Evolutionary conservation across 1,140 invertebrate genomes (phyloP), one percentile per base, ranked within the genome.

Genomic region (Sarcophaga bullata): DNA sequence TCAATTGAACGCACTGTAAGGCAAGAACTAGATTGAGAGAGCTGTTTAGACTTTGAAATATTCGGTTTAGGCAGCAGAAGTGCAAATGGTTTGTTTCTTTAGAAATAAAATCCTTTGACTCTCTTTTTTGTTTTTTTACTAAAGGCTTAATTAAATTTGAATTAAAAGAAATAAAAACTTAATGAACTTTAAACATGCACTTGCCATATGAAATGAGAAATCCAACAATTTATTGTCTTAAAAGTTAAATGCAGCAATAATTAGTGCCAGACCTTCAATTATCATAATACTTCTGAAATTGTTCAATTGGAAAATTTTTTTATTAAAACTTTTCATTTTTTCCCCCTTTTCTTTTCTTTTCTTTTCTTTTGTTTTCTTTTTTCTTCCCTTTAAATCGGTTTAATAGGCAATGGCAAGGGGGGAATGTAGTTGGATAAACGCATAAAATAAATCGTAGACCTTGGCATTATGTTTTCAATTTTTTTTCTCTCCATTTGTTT

Each of bases 181-280:
- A 68, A 68, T 68, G 62, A 68, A 68, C n/a, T 25, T 68, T 19
- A 68, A 68, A 68, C 62, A 68, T 68, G 62, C 62, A 68, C 62
- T 68, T 68, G 62, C 62, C 62, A 68, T 19, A 68, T n/a, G 19
- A 68, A 68, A 7, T 25, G 17, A 17, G 19, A 68, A 17, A 4
- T 68, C 17, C n/a, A 68, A 68, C n/a, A 68, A 68, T 68, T 68
- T 68, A 68, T 25, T 68, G 62, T 68, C 62, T 68, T 19, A 68
- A 68, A 37, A 19, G 62, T 25, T 25, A 25, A 19, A 68, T n/a
- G 19, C n/a, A 8, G n/a, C 19, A 68, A 68, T 68, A 68, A 8
- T 68, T 25, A 68, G 25, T 37, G 25, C 25, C 25, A 37, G 25
- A 68, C 62, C 62, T 68, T 68, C n/a, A 68, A 68, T 9, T 52